Conservation (phyloP, 2,113 vertebrate genomes). For the Myrmecobius fasciatus region DNA sequence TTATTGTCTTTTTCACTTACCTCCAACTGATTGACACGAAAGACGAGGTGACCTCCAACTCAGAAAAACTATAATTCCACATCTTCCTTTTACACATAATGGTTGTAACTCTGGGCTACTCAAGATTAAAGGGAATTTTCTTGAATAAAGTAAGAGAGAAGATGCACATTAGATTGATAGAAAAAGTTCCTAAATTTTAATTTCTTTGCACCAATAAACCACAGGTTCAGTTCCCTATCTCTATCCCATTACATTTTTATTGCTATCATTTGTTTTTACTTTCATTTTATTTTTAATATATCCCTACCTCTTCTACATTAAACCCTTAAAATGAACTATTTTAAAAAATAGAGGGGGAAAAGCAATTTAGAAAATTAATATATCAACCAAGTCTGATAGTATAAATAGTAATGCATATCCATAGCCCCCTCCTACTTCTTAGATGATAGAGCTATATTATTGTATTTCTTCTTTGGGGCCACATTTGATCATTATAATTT, state of each 20-base stretch:
- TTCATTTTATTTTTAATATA: background rate
- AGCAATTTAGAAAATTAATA: background rate
- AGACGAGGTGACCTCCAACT: background rate
- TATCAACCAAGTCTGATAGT: background rate
- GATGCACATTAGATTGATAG: background rate
- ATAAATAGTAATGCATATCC: background rate
- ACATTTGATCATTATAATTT: background rate
- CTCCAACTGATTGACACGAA: too few relatives aligned
- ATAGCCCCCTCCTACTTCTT: background rate
- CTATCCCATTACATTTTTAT: background rate
- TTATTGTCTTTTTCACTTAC: background rate
- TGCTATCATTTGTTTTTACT: background rate
- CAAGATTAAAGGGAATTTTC: background rate
- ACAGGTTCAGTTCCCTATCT: background rate
- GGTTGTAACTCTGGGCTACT: background rate
- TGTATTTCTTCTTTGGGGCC: background rate
- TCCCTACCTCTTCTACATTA: background rate
- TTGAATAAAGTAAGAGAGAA: background rate
- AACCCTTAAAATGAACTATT: background rate
- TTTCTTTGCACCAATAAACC: background rate
- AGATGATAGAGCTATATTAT: background rate
- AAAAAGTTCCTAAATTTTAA: background rate
- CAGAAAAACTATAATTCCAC: background rate
- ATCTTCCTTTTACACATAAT: background rate
- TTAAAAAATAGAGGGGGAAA: background rate